Evolutionary conservation across 2,113 vertebrate species (phyloP), one percentile per base, ranked within the genome.

Genomic region (Chroicocephalus ridibundus): DNA sequence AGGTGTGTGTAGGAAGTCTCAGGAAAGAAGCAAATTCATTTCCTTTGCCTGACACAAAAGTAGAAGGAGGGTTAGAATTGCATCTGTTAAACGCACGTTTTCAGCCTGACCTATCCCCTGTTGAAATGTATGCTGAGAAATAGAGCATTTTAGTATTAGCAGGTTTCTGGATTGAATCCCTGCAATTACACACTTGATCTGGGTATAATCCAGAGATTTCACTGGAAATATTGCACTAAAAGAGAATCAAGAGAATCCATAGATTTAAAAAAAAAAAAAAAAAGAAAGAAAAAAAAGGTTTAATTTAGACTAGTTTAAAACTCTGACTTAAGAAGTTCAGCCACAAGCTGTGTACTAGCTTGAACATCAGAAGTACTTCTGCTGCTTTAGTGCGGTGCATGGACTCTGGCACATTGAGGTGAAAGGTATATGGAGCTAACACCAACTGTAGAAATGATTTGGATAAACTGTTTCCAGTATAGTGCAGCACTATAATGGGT

Each of bases 371-470:
- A 60, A 86, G 15, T 49, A 70, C 18, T 68, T 44, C n/a, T 51
- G 40, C 58, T 32, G 32, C 32, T 62, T 82, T 32, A 58, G 26
- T 34, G 25, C 1, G 0, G 8, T 19, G 42, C 25, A 14, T 8
- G 2, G n/a, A 36, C 38, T 66, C 51, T 18, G 6, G 16, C 14
- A 32, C 1, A 0, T 5, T 52, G 36, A 55, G 29, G 13, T 58
- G 47, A 75, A 66, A 86, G 24, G 29, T 47, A 14, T 3, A 20
- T 6, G 44, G 21, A 82, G 25, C 36, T 62, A 72, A 72, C 40
- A 57, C 15, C 52, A 64, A 61, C 36, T 44, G 15, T 2, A 70
- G 16, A 78, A 89, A 66, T 42, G 0, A 47, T 64, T 66, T n/a
- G 17, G 42, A 29, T 54, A 75, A 82, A 42, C 12, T 51, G 4